Conservation (phyloP, 2,888 invertebrate genomes). For the Pseudococcus longispinus region DNA sequence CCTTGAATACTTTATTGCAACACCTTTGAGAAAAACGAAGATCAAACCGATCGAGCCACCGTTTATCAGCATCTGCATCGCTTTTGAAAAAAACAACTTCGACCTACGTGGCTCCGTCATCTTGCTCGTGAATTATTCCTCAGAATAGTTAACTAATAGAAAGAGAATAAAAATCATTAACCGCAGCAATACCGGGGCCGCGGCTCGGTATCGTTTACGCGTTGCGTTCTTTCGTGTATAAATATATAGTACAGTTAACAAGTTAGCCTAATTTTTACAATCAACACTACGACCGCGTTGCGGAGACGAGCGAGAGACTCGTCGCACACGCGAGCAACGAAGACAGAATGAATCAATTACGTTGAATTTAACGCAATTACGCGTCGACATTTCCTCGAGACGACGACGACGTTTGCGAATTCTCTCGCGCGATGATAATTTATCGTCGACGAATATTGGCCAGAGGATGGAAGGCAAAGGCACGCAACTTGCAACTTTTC, state of each 20-base stretch:
- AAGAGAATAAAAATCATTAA: constrained; percentile 25
- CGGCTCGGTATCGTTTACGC: neutral
- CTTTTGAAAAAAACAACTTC: neutral
- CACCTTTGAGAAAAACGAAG: too few species aligned
- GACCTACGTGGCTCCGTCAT: neutral
- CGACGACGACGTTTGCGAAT: neutral
- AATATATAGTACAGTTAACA: constrained; percentile 35
- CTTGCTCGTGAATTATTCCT: neutral
- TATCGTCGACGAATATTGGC: neutral
- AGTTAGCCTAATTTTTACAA: constrained; percentile 38
- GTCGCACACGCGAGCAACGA: constrained; percentile 26
- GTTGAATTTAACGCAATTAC: constrained; percentile 44
- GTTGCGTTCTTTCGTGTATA: constrained; percentile 7
- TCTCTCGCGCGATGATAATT: constrained; percentile 2
- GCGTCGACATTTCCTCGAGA: constrained; percentile 21
- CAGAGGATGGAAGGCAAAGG: neutral
- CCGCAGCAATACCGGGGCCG: constrained; percentile 2
- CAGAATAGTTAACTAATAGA: neutral
- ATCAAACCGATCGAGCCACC: neutral
- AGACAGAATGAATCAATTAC: constrained; percentile 25
- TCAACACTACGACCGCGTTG: neutral
- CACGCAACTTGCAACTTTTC: neutral
- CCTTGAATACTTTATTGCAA: too few species aligned
- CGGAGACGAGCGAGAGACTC: neutral
- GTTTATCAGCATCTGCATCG: neutral